phyloP scores from a whole-genome alignment of 2,797 vertebrate species.

The Lepus townsendii region DNA sequence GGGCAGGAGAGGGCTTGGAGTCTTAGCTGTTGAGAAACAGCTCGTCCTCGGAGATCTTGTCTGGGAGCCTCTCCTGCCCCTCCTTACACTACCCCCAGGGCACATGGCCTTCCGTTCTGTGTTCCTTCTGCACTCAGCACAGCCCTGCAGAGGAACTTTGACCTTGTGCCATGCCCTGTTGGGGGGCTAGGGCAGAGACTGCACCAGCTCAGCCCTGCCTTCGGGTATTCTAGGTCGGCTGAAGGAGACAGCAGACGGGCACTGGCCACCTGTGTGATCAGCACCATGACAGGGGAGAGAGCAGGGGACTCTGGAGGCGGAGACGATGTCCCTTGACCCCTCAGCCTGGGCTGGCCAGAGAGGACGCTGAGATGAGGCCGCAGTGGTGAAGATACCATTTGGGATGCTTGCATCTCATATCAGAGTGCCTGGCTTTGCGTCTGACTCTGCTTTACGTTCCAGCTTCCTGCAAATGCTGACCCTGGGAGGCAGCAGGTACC shows the following conservation, averaged over 20 bases:
- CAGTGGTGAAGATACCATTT: no score
- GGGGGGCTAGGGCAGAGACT: not conserved
- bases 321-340: not conserved
- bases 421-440: no score
- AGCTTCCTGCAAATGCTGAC: no score
- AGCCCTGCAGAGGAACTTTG: not conserved
- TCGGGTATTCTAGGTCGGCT: not conserved
- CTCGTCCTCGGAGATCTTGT: not conserved
- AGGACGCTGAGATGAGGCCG: not conserved
- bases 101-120: not conserved
- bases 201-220: not conserved
- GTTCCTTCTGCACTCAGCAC: not conserved
- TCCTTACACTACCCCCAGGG: fast-evolving
- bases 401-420: no score
- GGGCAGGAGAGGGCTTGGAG: not conserved
- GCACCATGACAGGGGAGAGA: not conserved
- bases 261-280: not conserved
- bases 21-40: not conserved
- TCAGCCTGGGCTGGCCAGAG: not conserved
- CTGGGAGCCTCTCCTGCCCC: not conserved
- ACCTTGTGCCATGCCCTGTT: not conserved
- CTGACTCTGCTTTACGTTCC: no score
- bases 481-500: no score
- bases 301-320: not conserved
- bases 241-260: not conserved